Conservation (phyloP, 2,888 invertebrate species). For the Pyrrhia umbra region DNA sequence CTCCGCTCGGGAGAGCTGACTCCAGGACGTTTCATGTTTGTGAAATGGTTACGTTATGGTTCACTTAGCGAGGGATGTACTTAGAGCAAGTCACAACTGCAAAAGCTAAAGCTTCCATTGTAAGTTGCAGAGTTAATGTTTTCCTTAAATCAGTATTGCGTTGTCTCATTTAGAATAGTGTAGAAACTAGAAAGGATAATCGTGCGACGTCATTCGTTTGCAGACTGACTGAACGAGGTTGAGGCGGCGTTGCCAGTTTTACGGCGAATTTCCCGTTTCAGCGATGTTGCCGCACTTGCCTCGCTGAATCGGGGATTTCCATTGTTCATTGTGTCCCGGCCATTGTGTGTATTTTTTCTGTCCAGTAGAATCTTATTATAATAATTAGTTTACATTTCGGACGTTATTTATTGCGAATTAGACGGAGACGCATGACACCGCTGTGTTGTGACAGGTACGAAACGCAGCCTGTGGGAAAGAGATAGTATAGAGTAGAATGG, state of each 20-base stretch:
- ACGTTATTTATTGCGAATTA: conserved; percentile 66
- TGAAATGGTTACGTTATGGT: conserved; percentile 58
- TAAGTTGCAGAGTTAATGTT: conserved; percentile 84
- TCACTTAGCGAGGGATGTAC: conserved; percentile 77
- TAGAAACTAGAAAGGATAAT: conserved; percentile 89
- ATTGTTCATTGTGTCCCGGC: conserved; percentile 78
- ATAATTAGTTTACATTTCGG: conserved; percentile 72
- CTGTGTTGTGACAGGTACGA: conserved; percentile 68
- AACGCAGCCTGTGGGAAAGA: conserved; percentile 74
- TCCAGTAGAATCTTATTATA: conserved; percentile 71
- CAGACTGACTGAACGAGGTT: conserved; percentile 81
- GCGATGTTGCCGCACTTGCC: conserved; percentile 82
- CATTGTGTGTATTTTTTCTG: conserved; percentile 66
- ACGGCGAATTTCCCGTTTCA: conserved; percentile 84
- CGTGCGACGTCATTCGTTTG: conserved; percentile 87
- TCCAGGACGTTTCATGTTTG: conserved; percentile 63
- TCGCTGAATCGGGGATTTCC: conserved; percentile 78
- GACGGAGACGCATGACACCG: conserved; percentile 65
- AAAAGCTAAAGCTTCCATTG: conserved; percentile 80
- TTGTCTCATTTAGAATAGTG: conserved; percentile 85
- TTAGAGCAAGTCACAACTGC: conserved; percentile 80
- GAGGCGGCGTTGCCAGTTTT: conserved; percentile 87
- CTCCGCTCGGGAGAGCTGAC: conserved; percentile 73
- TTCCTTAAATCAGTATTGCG: conserved; percentile 88
- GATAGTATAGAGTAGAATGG: conserved; percentile 80